Percentiles rank a stretch among this genome's conserved stretches.
These are phyloP conservation scores for Xylocopa sonorina DNA, from an alignment of 1,140 invertebrate genomes.

Conservation along the genomic window DNA sequence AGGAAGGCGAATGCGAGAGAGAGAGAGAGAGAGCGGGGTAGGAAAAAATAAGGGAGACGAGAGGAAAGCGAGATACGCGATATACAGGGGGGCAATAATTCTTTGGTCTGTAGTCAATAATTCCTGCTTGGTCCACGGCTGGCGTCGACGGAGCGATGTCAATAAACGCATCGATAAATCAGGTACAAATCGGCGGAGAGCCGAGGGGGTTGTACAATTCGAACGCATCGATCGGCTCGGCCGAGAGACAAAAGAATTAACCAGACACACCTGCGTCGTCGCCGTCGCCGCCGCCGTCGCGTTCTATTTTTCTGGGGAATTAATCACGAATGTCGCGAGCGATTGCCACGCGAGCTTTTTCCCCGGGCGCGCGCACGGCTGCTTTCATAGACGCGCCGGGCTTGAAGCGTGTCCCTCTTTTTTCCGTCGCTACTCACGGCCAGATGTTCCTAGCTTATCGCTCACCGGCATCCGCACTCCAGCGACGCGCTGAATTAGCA, in stretches of 20 bases:
- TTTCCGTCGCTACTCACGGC: not conserved
- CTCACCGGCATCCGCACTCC: conserved; percentile 38
- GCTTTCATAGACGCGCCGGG: not conserved
- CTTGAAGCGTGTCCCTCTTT: not conserved
- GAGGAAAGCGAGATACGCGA: not conserved
- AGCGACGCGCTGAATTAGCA: conserved; percentile 70
- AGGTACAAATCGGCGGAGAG: conserved; percentile 22
- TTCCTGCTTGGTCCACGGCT: not conserved
- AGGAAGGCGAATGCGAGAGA: no score
- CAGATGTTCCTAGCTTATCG: conserved; percentile 54
- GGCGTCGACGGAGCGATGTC: conserved; percentile 22
- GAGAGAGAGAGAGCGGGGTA: no score
- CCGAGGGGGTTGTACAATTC: conserved; percentile 5
- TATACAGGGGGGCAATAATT: conserved; percentile 35
- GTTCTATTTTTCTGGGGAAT: conserved; percentile 38
- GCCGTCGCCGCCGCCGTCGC: conserved; percentile 4
- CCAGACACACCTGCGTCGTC: conserved; percentile 46
- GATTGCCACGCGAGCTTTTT: conserved; percentile 29
- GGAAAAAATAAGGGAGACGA: no score
- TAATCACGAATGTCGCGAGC: conserved; percentile 48
- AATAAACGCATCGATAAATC: conserved; percentile 42
- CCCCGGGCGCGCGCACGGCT: not conserved
- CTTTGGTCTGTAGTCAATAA: conserved; percentile 31
- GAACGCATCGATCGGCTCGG: conserved; percentile 18
- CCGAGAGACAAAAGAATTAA: conserved; percentile 43